Percentiles rank a stretch among this genome's conserved stretches.
Evolutionary conservation across 2,113 vertebrate genomes (phyloP).

Genomic region (Lampris incognitus): DNA sequence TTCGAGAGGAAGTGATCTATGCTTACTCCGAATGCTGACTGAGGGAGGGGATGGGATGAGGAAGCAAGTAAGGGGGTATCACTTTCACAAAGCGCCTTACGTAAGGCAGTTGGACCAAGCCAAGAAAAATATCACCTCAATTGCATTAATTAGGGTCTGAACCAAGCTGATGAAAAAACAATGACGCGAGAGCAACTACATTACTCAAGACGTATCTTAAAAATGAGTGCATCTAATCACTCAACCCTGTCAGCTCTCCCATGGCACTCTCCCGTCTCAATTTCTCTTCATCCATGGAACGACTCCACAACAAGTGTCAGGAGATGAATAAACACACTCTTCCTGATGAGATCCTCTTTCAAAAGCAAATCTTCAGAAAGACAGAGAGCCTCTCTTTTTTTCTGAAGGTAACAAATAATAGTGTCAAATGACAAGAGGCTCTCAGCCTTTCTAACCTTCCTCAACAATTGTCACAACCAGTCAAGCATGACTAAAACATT

Average conservation of each 20-base stretch:
- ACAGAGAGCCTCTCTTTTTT: slow-evolving; percentile 14
- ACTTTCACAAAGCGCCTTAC: slow-evolving; percentile 87
- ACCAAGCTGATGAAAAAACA: slow-evolving; percentile 61
- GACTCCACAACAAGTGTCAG: slow-evolving; percentile 46
- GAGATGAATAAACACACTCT: slow-evolving; percentile 58
- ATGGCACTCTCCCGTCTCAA: slow-evolving; percentile 36
- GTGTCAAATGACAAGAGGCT: slow-evolving; percentile 28
- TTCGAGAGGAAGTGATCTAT: slow-evolving; percentile 61
- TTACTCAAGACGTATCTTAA: slow-evolving; percentile 49
- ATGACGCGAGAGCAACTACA: slow-evolving; percentile 63
- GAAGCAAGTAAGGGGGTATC: slow-evolving; percentile 76
- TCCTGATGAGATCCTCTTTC: slow-evolving; percentile 54
- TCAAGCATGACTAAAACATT: slow-evolving; percentile 50
- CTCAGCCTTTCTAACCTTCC: slow-evolving; percentile 45
- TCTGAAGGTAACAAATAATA: slow-evolving; percentile 30
- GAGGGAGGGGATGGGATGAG: slow-evolving; percentile 55
- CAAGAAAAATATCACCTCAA: slow-evolving; percentile 90
- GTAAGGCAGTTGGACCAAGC: slow-evolving; percentile 80
- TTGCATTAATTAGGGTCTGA: slow-evolving; percentile 83
- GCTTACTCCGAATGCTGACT: slow-evolving; percentile 54
- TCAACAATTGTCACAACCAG: slow-evolving; percentile 47
- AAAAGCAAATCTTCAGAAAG: slow-evolving; percentile 43
- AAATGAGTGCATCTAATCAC: slow-evolving; percentile 56
- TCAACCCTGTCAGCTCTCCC: slow-evolving; percentile 46
- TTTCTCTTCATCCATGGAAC: slow-evolving; percentile 42